Evolutionary conservation across 2,888 invertebrate species (phyloP), one percentile per base, ranked within the genome.

Genomic region (Anticlea derivata): DNA sequence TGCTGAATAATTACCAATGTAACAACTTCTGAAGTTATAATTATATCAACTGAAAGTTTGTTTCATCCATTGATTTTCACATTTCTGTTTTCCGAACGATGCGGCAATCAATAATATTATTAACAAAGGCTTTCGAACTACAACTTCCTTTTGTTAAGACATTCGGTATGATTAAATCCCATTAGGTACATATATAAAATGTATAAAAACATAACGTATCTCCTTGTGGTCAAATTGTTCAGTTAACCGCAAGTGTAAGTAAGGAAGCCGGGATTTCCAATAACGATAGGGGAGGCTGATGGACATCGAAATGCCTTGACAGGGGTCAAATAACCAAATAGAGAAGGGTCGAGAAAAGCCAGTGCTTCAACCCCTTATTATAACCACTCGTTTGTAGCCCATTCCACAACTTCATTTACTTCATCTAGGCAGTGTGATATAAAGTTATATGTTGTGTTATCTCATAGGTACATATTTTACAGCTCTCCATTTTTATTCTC

Each of bases 261-360:
- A 65, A 70, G 71, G 66, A 66, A 68, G 66, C 65, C 65, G 75
- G 76, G 77, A 80, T 80, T 82, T 77, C 81, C 78, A 80, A 82
- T 80, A 78, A 73, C 58, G 65, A 49, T 62, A 73, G 80, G 81
- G 83, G 78, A 76, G 67, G 71, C 66, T 77, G 80, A 83, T 82
- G 73, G 70, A 68, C 72, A 67, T 56, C 68, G 72, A 69, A 73
- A 81, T 74, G 73, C 77, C 72, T 76, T 78, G 83, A 80, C 83
- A 79, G 79, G 80, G 83, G 83, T 83, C 78, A 81, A 83, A 77
- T 77, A 78, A 76, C 73, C 64, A 71, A 72, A 69, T 70, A 67
- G 66, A 64, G 57, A 61, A 67, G 70, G 70, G 65, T 63, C 46
- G 58, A 50, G 52, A 55, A 57, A 67, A 45, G 33, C 23, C 52